Conservation (phyloP, 30 jellyfish, hydroid and myxozoan genomes). For the Catostylus mosaicus region DNA sequence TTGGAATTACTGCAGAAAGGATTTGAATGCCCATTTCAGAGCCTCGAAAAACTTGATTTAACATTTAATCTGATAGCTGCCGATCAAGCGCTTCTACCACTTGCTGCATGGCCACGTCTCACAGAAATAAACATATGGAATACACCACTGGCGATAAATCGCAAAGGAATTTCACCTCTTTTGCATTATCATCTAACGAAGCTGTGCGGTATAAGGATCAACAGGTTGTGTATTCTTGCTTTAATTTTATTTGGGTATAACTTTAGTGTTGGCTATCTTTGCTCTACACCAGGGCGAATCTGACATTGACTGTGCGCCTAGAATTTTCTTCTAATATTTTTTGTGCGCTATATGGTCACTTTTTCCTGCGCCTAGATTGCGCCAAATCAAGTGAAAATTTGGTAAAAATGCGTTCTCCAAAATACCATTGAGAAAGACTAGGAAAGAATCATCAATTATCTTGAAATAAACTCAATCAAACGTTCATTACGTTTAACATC, state of each 20-base stretch:
- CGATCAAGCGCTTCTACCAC: constrained; percentile 74
- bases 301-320: no score
- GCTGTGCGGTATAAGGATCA: constrained; percentile 70
- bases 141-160: constrained; percentile 58
- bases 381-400: neutral
- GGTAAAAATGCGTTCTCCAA: neutral
- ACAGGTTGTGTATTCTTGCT: constrained; percentile 41
- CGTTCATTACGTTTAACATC: no score
- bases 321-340: no score
- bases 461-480: no score
- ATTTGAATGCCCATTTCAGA: constrained; percentile 40
- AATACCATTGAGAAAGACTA: no score
- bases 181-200: constrained; percentile 53
- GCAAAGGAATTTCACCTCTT: constrained; percentile 70
- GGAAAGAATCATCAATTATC: no score
- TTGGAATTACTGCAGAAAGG: constrained; percentile 28
- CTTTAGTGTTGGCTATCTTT: neutral
- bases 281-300: neutral
- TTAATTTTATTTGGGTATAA: neutral
- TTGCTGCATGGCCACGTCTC: constrained; percentile 77
- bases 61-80: constrained; percentile 53
- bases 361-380: no score
- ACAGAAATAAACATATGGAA: constrained; percentile 63
- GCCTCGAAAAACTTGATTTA: constrained; percentile 58
- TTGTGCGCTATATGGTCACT: no score